Evolutionary conservation across 2,797 vertebrate species (phyloP), one percentile per base, ranked within the genome.

Genomic region (Chrosomus eos): DNA sequence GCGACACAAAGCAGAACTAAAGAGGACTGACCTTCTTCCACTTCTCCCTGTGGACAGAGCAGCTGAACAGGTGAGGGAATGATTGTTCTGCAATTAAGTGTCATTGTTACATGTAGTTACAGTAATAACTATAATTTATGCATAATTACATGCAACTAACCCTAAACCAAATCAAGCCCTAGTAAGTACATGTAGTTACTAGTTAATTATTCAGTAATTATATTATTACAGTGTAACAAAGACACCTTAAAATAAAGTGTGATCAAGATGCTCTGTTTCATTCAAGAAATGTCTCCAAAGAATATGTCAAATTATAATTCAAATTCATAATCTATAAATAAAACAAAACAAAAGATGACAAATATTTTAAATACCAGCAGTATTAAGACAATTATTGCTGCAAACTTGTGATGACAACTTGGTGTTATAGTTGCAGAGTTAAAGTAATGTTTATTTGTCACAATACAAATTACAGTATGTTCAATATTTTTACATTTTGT

Each of bases 1-100:
- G 26, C 62, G 45, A 8, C 55, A 64, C 7, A 11, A 16, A 55
- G 45, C 13, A 79, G 19, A 62, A 48, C 36, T 23, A 18, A 19
- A 3, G 53, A 33, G 31, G 11, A 51, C 58, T 5, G 19, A 14
- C 4, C 28, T 80, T 80, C 8, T 21, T 48, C 7, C 38, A 45
- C 28, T 67, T 2, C 13, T 67, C 31, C 43, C 21, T 73, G 81
- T 45, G 26, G n/a, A 82, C 51, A 75, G 23, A 75, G 33, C 3
- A 53, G 1, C 43, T 28, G 40, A 74, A 33, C 71, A 75, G 71
- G 81, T 83, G 31, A 83, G 71, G 45, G 3, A 19, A 48, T 28
- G 9, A 31, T 55, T 40, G 8, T 55, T 40, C 14, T 71, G 18
- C 36, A 58, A 21, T 31, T 1, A 2, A 16, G 45, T 48, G 45